phyloP scores from a whole-genome alignment of 2,888 invertebrate genomes.

The Sinelater perroti region DNA sequence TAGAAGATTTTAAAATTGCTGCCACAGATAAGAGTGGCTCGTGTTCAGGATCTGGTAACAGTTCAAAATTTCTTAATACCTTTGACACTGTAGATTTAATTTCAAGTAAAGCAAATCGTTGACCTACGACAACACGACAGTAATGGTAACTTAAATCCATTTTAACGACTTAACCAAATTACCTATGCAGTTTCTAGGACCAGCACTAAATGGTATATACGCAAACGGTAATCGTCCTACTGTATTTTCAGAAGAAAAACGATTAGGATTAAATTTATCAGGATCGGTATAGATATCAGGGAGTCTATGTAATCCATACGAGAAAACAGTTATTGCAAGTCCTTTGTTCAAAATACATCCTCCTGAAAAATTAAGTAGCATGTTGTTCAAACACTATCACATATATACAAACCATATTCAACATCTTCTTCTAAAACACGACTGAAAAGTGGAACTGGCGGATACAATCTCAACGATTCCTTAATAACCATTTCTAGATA shows the following conservation, averaged over 20 bases:
- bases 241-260: conserved; percentile 57
- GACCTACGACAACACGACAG: conserved; percentile 54
- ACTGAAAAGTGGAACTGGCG: conserved; percentile 64
- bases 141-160: too few relatives aligned
- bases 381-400: too few relatives aligned
- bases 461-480: conserved; percentile 64
- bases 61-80: conserved; percentile 62
- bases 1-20: conserved; percentile 62
- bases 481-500: conserved; percentile 66
- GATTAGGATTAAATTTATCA: conserved; percentile 57
- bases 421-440: conserved; percentile 58
- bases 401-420: conserved; percentile 45
- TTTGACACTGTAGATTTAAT: conserved; percentile 64
- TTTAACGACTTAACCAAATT: too few relatives aligned
- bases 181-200: conserved; percentile 55
- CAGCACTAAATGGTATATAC: conserved; percentile 54
- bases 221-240: conserved; percentile 50
- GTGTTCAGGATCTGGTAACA: conserved; percentile 50
- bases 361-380: conserved; percentile 50
- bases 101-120: conserved; percentile 64
- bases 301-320: conserved; percentile 61
- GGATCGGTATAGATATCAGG: conserved; percentile 62
- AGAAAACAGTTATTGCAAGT: conserved; percentile 55
- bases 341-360: conserved; percentile 59
- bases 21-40: conserved; percentile 61